A percentile compares a stretch with the other conserved stretches of the same genome.
Conservation (phyloP, 2,888 invertebrate genomes). For the Ichneumon xanthorius region DNA sequence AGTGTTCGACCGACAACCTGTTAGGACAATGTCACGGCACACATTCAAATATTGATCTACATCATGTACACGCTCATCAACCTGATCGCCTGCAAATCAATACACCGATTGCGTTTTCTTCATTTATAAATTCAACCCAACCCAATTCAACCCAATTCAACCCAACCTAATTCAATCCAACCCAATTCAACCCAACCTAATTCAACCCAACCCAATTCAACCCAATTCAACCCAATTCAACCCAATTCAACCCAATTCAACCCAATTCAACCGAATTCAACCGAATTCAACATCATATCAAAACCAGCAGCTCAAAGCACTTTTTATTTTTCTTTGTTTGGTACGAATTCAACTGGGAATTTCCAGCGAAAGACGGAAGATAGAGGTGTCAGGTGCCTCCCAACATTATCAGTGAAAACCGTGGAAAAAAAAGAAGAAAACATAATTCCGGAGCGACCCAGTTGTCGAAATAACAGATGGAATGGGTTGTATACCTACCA, state of each 20-base stretch:
- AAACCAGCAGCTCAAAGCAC: neutral
- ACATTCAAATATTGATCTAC: conserved; percentile 73
- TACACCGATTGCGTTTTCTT: conserved; percentile 12
- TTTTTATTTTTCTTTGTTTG: neutral
- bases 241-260: neutral
- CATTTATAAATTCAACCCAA: conserved; percentile 6
- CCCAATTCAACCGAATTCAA: too few relatives aligned
- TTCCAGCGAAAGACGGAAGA: neutral
- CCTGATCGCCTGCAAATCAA: conserved; percentile 28
- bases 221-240: neutral
- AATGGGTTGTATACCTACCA: neutral
- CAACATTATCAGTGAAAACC: neutral
- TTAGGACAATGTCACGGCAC: conserved; percentile 72
- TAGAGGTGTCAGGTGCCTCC: conserved; percentile 11
- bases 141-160: neutral
- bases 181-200: neutral
- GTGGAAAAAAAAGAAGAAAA: conserved; percentile 11
- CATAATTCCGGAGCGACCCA: conserved; percentile 22
- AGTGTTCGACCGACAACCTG: conserved; percentile 70
- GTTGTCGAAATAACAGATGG: conserved; percentile 12
- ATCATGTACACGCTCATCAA: conserved; percentile 43
- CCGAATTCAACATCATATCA: neutral
- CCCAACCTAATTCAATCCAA: neutral
- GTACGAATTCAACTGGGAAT: neutral
- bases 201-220: too few relatives aligned